Percentiles rank a stretch among this genome's conserved stretches.
phyloP scores from a whole-genome alignment of 1,140 invertebrate species.

The Meloidogyne exigua region DNA sequence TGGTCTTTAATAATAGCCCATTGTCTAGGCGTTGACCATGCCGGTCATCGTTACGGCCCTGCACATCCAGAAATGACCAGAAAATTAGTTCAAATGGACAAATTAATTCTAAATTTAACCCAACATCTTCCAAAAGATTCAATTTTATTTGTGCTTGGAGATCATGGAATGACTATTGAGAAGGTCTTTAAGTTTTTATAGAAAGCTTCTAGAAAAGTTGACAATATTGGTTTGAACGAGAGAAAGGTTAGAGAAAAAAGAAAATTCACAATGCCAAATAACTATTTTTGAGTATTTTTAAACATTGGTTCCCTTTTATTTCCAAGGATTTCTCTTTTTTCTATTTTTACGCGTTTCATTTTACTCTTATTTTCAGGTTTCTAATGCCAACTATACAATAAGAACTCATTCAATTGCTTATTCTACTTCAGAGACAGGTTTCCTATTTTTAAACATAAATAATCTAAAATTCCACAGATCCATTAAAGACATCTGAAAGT shows the following conservation, averaged over 20 bases:
- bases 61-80: conserved; percentile 85
- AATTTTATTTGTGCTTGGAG: conserved; percentile 85
- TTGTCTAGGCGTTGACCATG: conserved; percentile 82
- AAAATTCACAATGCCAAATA: too few species aligned
- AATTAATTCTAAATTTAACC: conserved; percentile 74
- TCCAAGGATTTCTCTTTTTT: too few species aligned
- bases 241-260: too few species aligned
- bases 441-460: neutral
- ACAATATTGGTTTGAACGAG: too few species aligned
- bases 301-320: too few species aligned
- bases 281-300: too few species aligned
- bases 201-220: too few species aligned
- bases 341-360: too few species aligned
- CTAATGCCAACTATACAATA: neutral
- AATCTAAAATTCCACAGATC: conserved; percentile 2
- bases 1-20: conserved; percentile 88
- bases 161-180: conserved; percentile 99
- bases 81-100: conserved; percentile 85
- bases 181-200: too few species aligned
- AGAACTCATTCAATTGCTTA: neutral
- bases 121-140: conserved; percentile 75
- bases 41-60: conserved; percentile 83
- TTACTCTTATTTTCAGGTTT: too few species aligned
- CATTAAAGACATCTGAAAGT: conserved; percentile 10
- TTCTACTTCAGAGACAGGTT: neutral